Evolutionary conservation across 2,888 invertebrate genomes (phyloP).

Genomic region (Chironomus riparius): DNA sequence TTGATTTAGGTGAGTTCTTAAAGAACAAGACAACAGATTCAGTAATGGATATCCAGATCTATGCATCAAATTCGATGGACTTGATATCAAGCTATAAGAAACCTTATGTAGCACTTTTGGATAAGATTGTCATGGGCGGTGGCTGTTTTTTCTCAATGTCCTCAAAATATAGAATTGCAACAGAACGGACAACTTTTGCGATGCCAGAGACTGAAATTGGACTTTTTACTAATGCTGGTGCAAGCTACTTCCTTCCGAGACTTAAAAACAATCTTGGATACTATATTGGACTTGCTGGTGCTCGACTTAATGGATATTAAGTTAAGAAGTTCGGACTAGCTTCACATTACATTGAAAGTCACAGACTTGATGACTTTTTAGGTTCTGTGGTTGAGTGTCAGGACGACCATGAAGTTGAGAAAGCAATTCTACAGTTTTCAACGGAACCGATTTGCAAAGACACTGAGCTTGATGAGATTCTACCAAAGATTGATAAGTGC

Average conservation of each 20-base stretch:
- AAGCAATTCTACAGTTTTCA: neutral
- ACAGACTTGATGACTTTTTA: conserved; percentile 36
- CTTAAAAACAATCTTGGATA: conserved; percentile 48
- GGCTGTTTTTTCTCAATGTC: conserved; percentile 58
- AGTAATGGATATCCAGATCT: conserved; percentile 42
- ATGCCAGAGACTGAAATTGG: conserved; percentile 62
- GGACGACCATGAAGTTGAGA: conserved; percentile 36
- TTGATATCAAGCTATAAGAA: conserved; percentile 47
- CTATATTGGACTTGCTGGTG: conserved; percentile 52
- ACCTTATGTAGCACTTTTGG: conserved; percentile 54
- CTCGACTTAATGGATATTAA: conserved; percentile 48
- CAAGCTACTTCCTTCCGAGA: conserved; percentile 51
- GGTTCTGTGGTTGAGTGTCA: conserved; percentile 36
- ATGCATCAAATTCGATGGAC: conserved; percentile 51
- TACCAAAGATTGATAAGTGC: conserved; percentile 67
- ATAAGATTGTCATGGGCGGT: conserved; percentile 60
- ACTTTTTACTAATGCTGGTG: conserved; percentile 58
- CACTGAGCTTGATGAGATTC: conserved; percentile 50
- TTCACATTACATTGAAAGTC: conserved; percentile 60
- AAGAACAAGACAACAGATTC: neutral
- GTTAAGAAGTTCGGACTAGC: conserved; percentile 84
- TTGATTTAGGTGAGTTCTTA: conserved; percentile 52
- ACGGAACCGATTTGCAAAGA: neutral
- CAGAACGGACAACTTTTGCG: conserved; percentile 54
- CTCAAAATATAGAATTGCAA: conserved; percentile 52